A percentile compares a stretch with the other conserved stretches of the same genome.
Evolutionary conservation across 2,888 invertebrate species (phyloP).

Genomic region (Ellobium chinense): DNA sequence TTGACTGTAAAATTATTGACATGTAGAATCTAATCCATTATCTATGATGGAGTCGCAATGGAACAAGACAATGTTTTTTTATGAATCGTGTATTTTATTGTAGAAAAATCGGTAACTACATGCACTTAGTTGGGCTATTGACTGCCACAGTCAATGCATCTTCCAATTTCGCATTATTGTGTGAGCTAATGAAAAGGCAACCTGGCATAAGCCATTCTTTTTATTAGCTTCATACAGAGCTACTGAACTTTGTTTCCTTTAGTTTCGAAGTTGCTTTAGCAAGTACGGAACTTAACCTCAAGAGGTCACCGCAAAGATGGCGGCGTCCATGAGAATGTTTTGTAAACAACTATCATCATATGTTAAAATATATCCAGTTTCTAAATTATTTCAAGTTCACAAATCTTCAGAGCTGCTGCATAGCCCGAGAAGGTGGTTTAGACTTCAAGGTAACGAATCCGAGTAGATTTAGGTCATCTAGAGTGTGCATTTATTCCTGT

Average conservation of each 20-base stretch:
- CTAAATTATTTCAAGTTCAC: neutral
- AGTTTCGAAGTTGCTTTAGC: conserved; percentile 16
- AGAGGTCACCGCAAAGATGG: conserved; percentile 40
- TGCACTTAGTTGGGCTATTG: neutral
- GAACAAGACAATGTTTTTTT: no score
- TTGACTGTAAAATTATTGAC: no score
- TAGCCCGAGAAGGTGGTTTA: conserved; percentile 14
- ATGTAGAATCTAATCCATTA: no score
- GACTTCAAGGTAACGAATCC: conserved; percentile 21
- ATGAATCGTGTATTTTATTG: no score
- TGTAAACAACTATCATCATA: conserved; percentile 43
- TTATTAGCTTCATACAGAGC: conserved; percentile 46
- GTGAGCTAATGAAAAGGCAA: neutral
- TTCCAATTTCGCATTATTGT: neutral
- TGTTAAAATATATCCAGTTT: neutral
- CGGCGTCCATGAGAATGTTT: conserved; percentile 46
- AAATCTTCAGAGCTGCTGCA: neutral
- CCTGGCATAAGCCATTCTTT: conserved; percentile 47
- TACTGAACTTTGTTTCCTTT: neutral
- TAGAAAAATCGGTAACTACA: no score
- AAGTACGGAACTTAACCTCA: neutral
- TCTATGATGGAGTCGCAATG: no score
- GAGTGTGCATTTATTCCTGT: no score
- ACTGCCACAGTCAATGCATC: neutral
- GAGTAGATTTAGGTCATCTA: no score